phyloP scores from a whole-genome alignment of 2,797 vertebrate species.

The Furcifer pardalis region DNA sequence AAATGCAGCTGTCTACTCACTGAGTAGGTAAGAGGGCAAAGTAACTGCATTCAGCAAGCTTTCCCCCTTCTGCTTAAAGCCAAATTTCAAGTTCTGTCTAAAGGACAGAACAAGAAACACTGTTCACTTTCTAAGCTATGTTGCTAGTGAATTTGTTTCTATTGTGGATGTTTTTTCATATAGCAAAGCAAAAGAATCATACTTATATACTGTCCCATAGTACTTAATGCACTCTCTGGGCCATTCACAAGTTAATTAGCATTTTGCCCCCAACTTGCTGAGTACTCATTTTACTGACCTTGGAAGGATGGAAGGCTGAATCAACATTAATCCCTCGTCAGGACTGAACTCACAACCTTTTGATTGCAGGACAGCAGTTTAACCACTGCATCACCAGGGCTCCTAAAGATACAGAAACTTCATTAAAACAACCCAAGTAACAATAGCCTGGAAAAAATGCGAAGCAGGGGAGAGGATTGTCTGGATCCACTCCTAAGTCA shows the following conservation, averaged over 20 bases:
- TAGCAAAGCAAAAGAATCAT: no score
- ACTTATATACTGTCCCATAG: no score
- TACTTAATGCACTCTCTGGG: no score
- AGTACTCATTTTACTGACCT: no score
- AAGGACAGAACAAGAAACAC: neutral
- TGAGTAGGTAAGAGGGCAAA: neutral
- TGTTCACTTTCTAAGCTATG: neutral
- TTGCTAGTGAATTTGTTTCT: neutral
- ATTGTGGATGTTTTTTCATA: neutral
- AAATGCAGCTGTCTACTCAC: conserved; percentile 12
- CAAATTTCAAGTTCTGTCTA: neutral
- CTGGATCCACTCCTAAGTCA: neutral
- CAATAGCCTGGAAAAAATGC: neutral
- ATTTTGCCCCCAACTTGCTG: no score
- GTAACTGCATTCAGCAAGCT: neutral
- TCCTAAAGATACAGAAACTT: neutral
- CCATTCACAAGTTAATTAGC: no score
- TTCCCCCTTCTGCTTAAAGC: neutral
- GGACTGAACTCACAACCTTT: no score
- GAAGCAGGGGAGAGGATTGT: neutral
- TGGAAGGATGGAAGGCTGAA: no score
- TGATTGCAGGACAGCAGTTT: no score
- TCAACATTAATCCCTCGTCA: no score
- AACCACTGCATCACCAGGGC: no score
- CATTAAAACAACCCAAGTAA: neutral